Base-by-base conservation (phyloP, 1,140 invertebrate genomes). In the Drosophila navojoa region DNA sequence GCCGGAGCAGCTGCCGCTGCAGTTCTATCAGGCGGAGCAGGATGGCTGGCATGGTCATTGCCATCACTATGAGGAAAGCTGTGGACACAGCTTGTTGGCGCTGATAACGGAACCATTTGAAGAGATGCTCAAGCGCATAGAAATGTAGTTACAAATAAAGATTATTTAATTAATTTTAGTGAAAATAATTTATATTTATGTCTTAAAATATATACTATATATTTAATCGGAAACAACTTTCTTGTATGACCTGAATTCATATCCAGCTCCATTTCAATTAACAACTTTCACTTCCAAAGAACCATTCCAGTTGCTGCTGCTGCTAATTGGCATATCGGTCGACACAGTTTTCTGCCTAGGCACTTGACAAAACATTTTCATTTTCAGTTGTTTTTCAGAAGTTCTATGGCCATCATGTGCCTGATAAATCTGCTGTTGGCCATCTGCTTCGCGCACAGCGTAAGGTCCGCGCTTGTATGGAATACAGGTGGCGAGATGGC, bases 11-110 rank as follows among this genome's bases (percentile, higher is more conserved):
- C 68, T 94, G 40, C 92, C 93, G 1, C 84, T 93, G 35, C 87
- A 82, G 0, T 95, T 94, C 78, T 94, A 94, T 76, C 92, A 93
- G 77, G 94, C 94, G 0, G 94, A 95, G 77, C 79, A 92, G 19
- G 92, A 91, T 75, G 91, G 91, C 22, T 57, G 61, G 53, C 70
- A 87, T 42, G 92, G 86, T 10, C 77, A 92, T 47, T 93, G 93
- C 38, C 62, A 79, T 29, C 75, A 85, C 62, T 93, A 93, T 71
- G 73, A 87, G 29, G 62, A 75, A 3, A 66, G 79, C 15, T 93
- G 93, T 63, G 50, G 57, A 5, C 69, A 86, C 42, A 91, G 85
- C 59, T 59, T 91, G 27, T 54, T 91, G 5, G 69, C 89, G 10
- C 50, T 91, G 4, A 90, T 91, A 19, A 91, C 90, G n/a, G 59